Base-by-base conservation (phyloP, 2,888 invertebrate genomes). In the Cerceris ruficornis region DNA sequence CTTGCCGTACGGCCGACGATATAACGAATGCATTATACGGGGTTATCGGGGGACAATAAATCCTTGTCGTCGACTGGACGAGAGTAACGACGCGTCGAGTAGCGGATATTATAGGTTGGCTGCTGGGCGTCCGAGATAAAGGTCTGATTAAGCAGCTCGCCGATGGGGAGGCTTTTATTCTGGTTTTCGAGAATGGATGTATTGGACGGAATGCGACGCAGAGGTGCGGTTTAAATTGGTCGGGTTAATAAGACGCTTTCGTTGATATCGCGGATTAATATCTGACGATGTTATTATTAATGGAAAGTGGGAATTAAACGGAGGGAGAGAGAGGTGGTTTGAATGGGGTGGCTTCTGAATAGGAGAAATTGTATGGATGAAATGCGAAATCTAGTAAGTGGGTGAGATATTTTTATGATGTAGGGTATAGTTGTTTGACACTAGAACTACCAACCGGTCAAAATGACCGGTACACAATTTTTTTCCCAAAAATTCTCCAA, bases 21-120 rank as follows among this genome's bases (percentile, higher is more conserved):
- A 75, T 79, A 79, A 79, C 66, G 74, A 80, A 80, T 80, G 79
- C 79, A 80, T 79, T 79, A 72, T 68, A 59, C 69, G 57, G 49
- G 28, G 68, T 54, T 79, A 80, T 80, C 80, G 62, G 65, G 55
- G 52, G 50, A 61, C 71, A 50, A 75, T 80, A 80, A 80, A 80
- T 80, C 66, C 39, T 61, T 57, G 14, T 11, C 52, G 49, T 14
- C 42, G 61, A 52, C 41, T 52, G 65, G 62, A 77, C 77, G 69
- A 72, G 69, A 67, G 64, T 52, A 78, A 70, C 77, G 71, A 78
- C 77, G 65, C 69, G 72, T 50, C 67, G 72, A 67, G 52, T 66
- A 46, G 78, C 77, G 68, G 77, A 79, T 79, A 79, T 77, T 72
- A 78, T 67, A 54, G 61, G 65, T 49, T 52, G 17, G 64, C 43